phyloP scores from a whole-genome alignment of 2,888 invertebrate genomes.

The Cataglyphis livida region DNA sequence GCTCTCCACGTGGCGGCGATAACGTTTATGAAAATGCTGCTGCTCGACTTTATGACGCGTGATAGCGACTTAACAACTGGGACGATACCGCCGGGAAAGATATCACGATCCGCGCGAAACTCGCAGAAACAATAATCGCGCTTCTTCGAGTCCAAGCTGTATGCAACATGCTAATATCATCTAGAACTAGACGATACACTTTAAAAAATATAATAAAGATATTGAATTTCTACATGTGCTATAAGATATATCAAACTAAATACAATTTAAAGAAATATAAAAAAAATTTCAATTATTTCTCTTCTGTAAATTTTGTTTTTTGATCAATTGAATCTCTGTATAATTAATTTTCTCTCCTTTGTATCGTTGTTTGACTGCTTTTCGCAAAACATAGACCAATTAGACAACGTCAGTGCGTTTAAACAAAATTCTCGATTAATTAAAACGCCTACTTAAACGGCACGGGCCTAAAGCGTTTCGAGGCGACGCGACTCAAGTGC shows the following conservation, averaged over 20 bases:
- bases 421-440: conserved; percentile 32
- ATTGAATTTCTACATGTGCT: not conserved
- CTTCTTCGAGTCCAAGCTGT: conserved; percentile 19
- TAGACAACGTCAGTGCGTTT: not conserved
- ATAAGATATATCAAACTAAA: not conserved
- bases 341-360: not conserved
- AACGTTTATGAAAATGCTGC: conserved; percentile 76
- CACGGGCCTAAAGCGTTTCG: not conserved
- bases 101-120: conserved; percentile 32
- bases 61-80: conserved; percentile 67
- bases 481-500: conserved; percentile 21
- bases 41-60: conserved; percentile 73
- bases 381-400: not conserved
- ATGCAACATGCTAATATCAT: not conserved
- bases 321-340: not conserved
- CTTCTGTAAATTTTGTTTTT: not conserved
- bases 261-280: not conserved
- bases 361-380: not conserved
- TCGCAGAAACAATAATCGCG: conserved; percentile 1
- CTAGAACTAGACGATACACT: not conserved
- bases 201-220: not conserved
- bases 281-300: not conserved
- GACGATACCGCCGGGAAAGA: conserved; percentile 40
- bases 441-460: not conserved
- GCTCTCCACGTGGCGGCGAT: conserved; percentile 72